Conservation (phyloP, 1,140 invertebrate species). For the Drosophila watanabei region DNA sequence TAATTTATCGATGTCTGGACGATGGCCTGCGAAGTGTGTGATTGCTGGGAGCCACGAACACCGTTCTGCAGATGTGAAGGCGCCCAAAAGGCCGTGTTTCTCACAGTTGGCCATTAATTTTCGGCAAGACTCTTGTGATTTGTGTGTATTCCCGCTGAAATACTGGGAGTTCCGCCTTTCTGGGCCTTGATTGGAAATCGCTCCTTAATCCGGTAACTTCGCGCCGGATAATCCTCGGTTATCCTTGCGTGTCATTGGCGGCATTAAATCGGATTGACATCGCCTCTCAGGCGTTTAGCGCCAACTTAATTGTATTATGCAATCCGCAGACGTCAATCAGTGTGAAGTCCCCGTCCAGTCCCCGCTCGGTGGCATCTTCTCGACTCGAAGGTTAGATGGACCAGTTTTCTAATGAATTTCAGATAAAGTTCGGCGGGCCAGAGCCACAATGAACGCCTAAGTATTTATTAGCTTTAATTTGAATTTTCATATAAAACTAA, state of each 20-base stretch:
- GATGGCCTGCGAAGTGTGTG: slow-evolving; percentile 33
- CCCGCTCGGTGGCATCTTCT: slow-evolving; percentile 36
- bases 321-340: slow-evolving; percentile 58
- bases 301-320: slow-evolving; percentile 61
- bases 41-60: slow-evolving; percentile 36
- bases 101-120: slow-evolving; percentile 48
- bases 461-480: slow-evolving; percentile 83
- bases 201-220: background rate
- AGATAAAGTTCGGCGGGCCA: slow-evolving; percentile 60
- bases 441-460: slow-evolving; percentile 66
- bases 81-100: slow-evolving; percentile 18
- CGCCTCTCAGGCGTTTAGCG: slow-evolving; percentile 41
- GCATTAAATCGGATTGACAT: slow-evolving; percentile 22
- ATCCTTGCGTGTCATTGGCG: slow-evolving; percentile 18
- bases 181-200: slow-evolving; percentile 7
- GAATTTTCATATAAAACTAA: slow-evolving; percentile 71
- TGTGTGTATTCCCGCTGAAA: slow-evolving; percentile 25
- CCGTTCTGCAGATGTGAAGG: slow-evolving; percentile 21
- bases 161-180: slow-evolving; percentile 30
- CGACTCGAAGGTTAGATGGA: slow-evolving; percentile 67
- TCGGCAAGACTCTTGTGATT: slow-evolving; percentile 34
- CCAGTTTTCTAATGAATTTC: slow-evolving; percentile 77
- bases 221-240: slow-evolving; percentile 11
- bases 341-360: slow-evolving; percentile 10
- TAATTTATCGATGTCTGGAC: slow-evolving; percentile 41